Evolutionary conservation across 1,140 invertebrate genomes (phyloP).

Genomic region (Meloidogyne exigua): DNA sequence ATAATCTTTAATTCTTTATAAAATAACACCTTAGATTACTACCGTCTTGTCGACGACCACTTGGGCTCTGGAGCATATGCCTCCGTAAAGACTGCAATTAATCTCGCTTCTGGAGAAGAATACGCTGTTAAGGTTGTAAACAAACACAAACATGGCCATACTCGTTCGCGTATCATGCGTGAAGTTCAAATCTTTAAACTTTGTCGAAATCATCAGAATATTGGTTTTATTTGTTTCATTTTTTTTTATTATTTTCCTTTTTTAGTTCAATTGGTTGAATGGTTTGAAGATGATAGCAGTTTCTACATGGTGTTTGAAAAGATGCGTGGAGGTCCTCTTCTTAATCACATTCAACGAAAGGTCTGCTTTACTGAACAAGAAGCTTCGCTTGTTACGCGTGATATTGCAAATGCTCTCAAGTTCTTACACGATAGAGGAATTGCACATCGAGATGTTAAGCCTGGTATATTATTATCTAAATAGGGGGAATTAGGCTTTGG

Average conservation of each 20-base stretch:
- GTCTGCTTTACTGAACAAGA: constrained; percentile 90
- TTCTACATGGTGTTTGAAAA: constrained; percentile 98
- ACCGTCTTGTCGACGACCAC: constrained; percentile 88
- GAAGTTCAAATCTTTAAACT: constrained; percentile 98
- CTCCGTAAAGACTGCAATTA: constrained; percentile 86
- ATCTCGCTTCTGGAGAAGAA: constrained; percentile 83
- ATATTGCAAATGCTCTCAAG: constrained; percentile 87
- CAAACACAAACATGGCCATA: constrained; percentile 87
- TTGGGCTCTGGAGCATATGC: constrained; percentile 93
- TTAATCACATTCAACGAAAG: constrained; percentile 85
- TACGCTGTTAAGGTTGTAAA: constrained; percentile 94
- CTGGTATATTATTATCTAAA: not conserved
- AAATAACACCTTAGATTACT: constrained; percentile 75
- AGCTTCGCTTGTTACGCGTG: constrained; percentile 84
- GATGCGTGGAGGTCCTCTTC: constrained; percentile 80
- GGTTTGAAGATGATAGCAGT: constrained; percentile 64
- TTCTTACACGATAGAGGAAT: constrained; percentile 85
- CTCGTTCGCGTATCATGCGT: constrained; percentile 85
- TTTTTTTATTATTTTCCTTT: not conserved
- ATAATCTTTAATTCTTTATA: no score
- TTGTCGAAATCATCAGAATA: constrained; percentile 91
- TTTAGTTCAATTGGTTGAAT: constrained; percentile 39
- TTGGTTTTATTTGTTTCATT: constrained; percentile 77
- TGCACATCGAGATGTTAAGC: constrained; percentile 65
- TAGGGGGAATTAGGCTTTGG: not conserved